Conservation (phyloP, 2,888 invertebrate species). For the Noctua fimbriata region DNA sequence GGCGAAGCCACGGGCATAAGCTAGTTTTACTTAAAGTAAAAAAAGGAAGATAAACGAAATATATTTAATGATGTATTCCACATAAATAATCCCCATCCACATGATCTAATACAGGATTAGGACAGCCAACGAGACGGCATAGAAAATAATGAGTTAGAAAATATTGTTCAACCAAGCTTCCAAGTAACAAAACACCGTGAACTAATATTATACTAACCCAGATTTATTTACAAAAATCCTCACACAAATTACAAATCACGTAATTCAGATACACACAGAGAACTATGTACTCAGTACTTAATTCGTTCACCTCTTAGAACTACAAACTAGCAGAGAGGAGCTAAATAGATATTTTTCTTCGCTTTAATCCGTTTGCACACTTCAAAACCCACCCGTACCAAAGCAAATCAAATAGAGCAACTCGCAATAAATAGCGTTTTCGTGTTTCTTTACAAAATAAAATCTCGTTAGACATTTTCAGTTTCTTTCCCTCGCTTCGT, state of each 20-base stretch:
- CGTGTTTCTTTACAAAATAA: constrained; percentile 79
- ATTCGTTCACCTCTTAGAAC: constrained; percentile 61
- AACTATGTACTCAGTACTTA: constrained; percentile 27
- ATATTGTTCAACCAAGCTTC: neutral
- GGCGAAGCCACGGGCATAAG: too few species aligned
- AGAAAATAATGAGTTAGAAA: neutral
- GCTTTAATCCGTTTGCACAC: constrained; percentile 78
- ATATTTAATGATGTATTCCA: neutral
- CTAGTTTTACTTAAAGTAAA: too few species aligned
- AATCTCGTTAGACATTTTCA: constrained; percentile 80
- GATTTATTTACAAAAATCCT: constrained; percentile 23
- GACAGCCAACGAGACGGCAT: neutral
- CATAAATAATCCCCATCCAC: neutral
- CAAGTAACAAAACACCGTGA: neutral
- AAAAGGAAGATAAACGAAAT: neutral
- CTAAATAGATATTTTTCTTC: constrained; percentile 76
- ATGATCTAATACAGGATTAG: neutral
- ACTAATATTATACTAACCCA: neutral
- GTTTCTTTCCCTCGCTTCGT: constrained; percentile 72
- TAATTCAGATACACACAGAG: constrained; percentile 27
- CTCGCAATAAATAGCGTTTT: constrained; percentile 79
- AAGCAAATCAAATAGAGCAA: constrained; percentile 79
- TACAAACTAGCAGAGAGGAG: constrained; percentile 63
- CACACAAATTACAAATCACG: constrained; percentile 4
- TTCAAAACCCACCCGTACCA: constrained; percentile 74